phyloP scores from a whole-genome alignment of 2,888 invertebrate genomes.

The Cheilosia impressa region DNA sequence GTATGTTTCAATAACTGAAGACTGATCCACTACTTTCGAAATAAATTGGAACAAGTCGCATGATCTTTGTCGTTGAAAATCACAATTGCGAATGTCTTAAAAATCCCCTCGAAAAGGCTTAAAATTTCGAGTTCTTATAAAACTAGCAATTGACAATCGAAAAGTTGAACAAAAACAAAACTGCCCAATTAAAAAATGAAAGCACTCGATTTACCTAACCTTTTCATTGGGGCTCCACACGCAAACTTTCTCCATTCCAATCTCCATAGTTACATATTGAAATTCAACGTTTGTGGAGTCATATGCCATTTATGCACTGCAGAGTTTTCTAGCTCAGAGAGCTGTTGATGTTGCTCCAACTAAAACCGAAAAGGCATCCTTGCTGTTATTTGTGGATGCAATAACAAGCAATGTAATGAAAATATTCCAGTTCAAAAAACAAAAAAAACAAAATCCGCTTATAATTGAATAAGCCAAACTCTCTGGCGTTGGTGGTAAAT shows the following conservation, averaged over 20 bases:
- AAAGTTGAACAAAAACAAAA: too few relatives aligned
- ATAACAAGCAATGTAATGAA: constrained; percentile 31
- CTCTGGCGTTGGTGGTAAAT: constrained; percentile 11
- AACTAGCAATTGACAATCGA: too few relatives aligned
- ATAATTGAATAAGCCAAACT: constrained; percentile 54
- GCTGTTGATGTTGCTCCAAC: constrained; percentile 26
- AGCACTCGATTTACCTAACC: too few relatives aligned
- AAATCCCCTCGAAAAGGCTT: too few relatives aligned
- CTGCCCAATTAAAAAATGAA: too few relatives aligned
- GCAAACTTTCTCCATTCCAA: neutral
- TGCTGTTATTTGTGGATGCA: neutral
- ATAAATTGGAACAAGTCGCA: too few relatives aligned
- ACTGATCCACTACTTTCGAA: too few relatives aligned
- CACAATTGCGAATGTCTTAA: too few relatives aligned
- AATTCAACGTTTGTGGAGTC: constrained; percentile 25
- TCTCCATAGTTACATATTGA: neutral
- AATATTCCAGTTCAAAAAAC: too few relatives aligned
- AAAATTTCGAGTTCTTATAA: too few relatives aligned
- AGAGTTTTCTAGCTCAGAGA: constrained; percentile 23
- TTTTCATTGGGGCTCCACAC: neutral
- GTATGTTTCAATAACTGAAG: too few relatives aligned
- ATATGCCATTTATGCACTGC: neutral
- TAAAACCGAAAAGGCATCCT: neutral
- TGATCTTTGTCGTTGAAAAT: too few relatives aligned
- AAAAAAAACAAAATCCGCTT: constrained; percentile 53